Evolutionary conservation across 2,797 vertebrate genomes (phyloP).

Genomic region (Lepilemur septentrionalis): DNA sequence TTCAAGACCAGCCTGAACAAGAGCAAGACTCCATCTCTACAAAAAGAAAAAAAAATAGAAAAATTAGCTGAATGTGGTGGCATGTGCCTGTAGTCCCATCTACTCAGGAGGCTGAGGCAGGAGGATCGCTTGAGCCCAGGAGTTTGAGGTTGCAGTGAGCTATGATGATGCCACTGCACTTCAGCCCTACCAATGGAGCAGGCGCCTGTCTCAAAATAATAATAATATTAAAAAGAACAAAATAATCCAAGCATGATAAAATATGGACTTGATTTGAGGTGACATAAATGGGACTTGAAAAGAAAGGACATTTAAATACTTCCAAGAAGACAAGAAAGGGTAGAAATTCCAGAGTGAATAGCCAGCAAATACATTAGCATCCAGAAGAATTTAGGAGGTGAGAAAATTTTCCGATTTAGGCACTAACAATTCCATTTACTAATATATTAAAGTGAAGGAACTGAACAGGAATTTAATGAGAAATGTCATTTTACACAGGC

Average conservation of each 20-base stretch:
- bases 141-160: no score
- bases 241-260: not conserved
- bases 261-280: not conserved
- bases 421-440: not conserved
- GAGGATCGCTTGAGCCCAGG: no score
- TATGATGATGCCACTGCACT: no score
- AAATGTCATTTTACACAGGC: not conserved
- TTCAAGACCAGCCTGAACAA: no score
- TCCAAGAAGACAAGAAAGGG: not conserved
- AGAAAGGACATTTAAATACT: not conserved
- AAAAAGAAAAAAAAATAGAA: no score
- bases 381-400: not conserved
- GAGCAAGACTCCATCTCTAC: no score
- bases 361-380: not conserved
- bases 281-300: not conserved
- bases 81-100: no score
- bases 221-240: not conserved
- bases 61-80: no score
- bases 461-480: not conserved
- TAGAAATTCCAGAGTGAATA: not conserved
- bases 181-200: no score
- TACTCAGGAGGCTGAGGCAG: no score
- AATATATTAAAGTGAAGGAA: not conserved
- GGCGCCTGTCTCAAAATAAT: no score
- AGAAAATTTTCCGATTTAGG: not conserved